A percentile compares a stretch with the other conserved stretches of the same genome.
phyloP scores from a whole-genome alignment of 2,797 vertebrate genomes.

The Aplochiton taeniatus region DNA sequence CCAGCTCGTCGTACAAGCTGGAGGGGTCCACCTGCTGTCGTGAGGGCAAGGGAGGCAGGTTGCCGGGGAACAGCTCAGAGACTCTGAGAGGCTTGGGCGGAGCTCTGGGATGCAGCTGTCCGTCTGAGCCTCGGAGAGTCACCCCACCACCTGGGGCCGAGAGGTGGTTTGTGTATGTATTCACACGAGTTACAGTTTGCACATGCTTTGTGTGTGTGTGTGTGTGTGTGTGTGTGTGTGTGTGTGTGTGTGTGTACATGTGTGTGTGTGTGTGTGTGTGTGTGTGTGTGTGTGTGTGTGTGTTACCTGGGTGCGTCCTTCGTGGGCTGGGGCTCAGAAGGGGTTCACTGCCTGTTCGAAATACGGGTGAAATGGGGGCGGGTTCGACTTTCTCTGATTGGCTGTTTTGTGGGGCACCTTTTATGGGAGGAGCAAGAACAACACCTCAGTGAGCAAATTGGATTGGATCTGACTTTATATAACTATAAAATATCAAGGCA shows the following conservation, averaged over 20 bases:
- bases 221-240: conserved; percentile 10
- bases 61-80: conserved; percentile 69
- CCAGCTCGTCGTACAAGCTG: conserved; percentile 78
- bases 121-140: conserved; percentile 81
- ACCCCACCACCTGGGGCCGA: conserved; percentile 56
- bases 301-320: conserved; percentile 52
- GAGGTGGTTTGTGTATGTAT: conserved; percentile 14
- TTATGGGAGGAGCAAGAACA: conserved; percentile 4
- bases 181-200: too few relatives aligned
- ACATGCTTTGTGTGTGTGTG: conserved; percentile 10
- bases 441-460: not conserved
- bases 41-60: conserved; percentile 33
- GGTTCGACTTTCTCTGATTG: conserved; percentile 41
- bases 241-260: too few relatives aligned
- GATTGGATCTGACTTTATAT: too few relatives aligned
- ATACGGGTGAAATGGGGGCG: conserved; percentile 76
- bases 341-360: conserved; percentile 85
- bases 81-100: conserved; percentile 82
- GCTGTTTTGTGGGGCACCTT: conserved; percentile 57
- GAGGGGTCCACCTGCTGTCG: conserved; percentile 50
- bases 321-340: conserved; percentile 72
- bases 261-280: conserved; percentile 34
- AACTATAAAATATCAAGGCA: too few relatives aligned
- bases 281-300: not conserved
- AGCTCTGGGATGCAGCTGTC: conserved; percentile 83